phyloP scores from a whole-genome alignment of 2,888 invertebrate species.

The Agrochola circellaris region DNA sequence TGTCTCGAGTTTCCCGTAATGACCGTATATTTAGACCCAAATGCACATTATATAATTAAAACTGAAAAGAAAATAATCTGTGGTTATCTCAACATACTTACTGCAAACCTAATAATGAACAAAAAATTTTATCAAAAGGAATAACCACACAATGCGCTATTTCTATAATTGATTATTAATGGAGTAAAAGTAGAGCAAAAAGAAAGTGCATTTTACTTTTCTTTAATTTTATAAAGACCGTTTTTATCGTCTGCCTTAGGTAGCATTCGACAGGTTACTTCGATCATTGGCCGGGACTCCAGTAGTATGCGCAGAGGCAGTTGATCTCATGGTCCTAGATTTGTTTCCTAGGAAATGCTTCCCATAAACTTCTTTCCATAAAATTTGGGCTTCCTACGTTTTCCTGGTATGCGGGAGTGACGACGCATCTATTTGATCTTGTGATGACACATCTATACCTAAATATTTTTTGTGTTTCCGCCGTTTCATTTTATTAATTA shows the following conservation, averaged over 20 bases:
- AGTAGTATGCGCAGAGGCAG: neutral
- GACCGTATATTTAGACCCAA: neutral
- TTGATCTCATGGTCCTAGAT: neutral
- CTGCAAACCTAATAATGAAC: neutral
- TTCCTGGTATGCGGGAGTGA: neutral
- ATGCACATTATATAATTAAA: neutral
- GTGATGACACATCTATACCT: neutral
- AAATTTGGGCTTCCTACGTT: neutral
- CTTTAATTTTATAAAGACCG: neutral
- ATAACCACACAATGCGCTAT: conserved; percentile 8
- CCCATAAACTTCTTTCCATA: neutral
- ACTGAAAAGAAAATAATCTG: neutral
- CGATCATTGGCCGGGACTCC: neutral
- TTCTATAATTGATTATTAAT: conserved; percentile 8
- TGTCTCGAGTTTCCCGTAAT: neutral
- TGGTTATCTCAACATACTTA: conserved; percentile 17
- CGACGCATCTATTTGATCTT: conserved; percentile 9
- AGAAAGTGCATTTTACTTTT: conserved; percentile 3
- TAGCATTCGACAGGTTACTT: neutral
- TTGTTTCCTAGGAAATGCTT: neutral
- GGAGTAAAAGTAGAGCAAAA: conserved; percentile 5
- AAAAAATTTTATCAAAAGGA: conserved; percentile 12
- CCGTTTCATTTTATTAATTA: conserved; percentile 18
- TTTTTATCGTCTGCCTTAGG: neutral
- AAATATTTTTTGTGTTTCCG: neutral